Percentiles rank a stretch among this genome's conserved stretches.
phyloP scores from a whole-genome alignment of 2,113 vertebrate genomes.

The Taurulus bubalis region DNA sequence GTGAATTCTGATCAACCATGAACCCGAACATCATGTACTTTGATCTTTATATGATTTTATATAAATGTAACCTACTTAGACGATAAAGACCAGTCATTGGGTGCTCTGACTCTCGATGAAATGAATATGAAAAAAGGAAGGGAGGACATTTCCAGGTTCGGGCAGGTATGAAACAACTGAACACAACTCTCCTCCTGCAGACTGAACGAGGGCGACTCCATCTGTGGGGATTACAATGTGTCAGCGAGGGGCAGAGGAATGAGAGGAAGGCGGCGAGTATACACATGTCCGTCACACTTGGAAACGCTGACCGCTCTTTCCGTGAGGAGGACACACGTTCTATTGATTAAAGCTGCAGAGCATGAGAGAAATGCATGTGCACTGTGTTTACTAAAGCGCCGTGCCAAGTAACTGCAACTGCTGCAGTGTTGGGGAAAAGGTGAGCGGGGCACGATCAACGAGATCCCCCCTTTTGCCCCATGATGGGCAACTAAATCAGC shows the following conservation, averaged over 20 bases:
- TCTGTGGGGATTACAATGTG: conserved; percentile 22
- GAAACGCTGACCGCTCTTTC: conserved; percentile 32
- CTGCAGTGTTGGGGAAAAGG: conserved; percentile 12
- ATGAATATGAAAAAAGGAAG: not conserved
- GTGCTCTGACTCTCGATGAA: not conserved
- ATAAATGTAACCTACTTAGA: not conserved
- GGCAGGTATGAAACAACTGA: not conserved
- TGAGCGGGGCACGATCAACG: conserved; percentile 24
- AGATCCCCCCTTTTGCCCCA: conserved; percentile 5
- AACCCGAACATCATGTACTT: not conserved
- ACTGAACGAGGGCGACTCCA: conserved; percentile 10
- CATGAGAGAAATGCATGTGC: conserved; percentile 14
- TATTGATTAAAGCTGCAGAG: conserved; percentile 44
- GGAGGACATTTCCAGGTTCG: not conserved
- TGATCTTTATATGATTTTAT: not conserved
- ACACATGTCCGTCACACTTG: conserved; percentile 29
- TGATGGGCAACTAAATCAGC: conserved; percentile 33
- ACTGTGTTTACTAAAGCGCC: conserved; percentile 25
- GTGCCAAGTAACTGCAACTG: conserved; percentile 33
- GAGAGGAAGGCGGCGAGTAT: conserved; percentile 28
- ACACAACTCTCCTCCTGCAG: not conserved
- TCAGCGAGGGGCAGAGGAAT: conserved; percentile 9
- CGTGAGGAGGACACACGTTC: conserved; percentile 42
- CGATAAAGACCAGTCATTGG: not conserved
- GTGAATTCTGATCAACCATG: not conserved